A percentile compares a stretch with the other conserved stretches of the same genome.
Evolutionary conservation across 2,113 vertebrate species (phyloP).

Genomic region (Rhea pennata): DNA sequence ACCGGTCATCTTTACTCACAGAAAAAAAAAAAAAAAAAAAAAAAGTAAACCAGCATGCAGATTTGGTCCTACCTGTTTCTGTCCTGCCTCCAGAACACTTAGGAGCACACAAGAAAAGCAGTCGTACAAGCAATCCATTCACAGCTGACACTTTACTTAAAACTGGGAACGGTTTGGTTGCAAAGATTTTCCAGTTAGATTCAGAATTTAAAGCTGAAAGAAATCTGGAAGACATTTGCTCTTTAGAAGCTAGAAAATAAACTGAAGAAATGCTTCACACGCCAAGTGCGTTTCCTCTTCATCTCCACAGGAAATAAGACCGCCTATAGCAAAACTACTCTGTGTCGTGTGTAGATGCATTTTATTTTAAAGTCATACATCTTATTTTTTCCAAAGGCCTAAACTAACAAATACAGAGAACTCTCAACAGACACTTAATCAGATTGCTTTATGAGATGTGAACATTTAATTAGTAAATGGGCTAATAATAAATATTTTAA

Average conservation of each 20-base stretch:
- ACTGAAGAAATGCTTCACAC: neutral
- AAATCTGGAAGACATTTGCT: neutral
- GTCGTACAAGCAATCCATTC: neutral
- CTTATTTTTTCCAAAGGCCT: neutral
- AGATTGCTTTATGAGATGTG: neutral
- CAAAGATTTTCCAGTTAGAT: constrained; percentile 31
- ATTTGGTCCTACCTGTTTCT: constrained; percentile 62
- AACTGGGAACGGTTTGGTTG: neutral
- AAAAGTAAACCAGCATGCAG: constrained; percentile 50
- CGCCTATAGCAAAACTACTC: neutral
- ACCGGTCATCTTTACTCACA: constrained; percentile 62
- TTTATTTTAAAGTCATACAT: constrained; percentile 7
- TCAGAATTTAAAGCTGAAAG: constrained; percentile 12
- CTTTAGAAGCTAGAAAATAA: constrained; percentile 1
- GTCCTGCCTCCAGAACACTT: constrained; percentile 34
- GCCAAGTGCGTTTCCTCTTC: constrained; percentile 53
- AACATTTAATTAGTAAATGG: neutral
- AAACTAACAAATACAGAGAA: neutral
- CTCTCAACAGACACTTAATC: neutral
- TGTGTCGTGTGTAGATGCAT: neutral
- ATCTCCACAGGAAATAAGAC: constrained; percentile 57
- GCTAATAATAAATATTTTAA: neutral
- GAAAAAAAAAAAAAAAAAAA: constrained; percentile 5
- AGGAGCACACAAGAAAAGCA: constrained; percentile 21
- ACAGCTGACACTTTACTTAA: constrained; percentile 41